Conservation (phyloP, 2,113 vertebrate species). For the Ifrita kowaldi region DNA sequence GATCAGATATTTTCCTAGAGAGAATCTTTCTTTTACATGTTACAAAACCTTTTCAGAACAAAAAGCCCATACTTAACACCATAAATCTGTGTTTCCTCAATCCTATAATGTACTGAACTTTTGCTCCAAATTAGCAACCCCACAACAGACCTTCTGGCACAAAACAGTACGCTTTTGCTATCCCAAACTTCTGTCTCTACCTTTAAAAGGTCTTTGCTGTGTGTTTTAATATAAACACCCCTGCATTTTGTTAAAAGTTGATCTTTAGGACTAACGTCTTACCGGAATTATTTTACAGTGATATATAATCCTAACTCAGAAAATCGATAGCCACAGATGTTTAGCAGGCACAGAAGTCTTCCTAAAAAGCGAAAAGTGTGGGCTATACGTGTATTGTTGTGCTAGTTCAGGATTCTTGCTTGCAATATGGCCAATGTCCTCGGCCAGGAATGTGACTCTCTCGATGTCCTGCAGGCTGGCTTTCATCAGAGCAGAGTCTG, state of each 20-base stretch:
- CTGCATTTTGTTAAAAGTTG: not conserved
- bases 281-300: not conserved
- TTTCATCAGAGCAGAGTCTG: not conserved
- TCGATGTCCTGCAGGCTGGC: fast-evolving
- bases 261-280: not conserved
- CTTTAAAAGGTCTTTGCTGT: not conserved
- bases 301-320: not conserved
- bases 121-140: not conserved
- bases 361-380: not conserved
- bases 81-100: not conserved
- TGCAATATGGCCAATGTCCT: not conserved
- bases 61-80: not conserved
- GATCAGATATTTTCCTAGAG: not conserved
- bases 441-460: not conserved
- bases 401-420: not conserved
- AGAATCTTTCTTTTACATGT: not conserved
- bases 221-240: not conserved
- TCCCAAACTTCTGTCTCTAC: not conserved
- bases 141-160: not conserved
- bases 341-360: not conserved
- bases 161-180: not conserved
- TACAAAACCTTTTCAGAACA: not conserved
- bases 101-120: not conserved
- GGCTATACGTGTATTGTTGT: not conserved
- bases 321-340: not conserved